These are phyloP conservation scores for Trididemnum clinides DNA, from an alignment of 23 tunicate genomes.

Conservation along the genomic window DNA sequence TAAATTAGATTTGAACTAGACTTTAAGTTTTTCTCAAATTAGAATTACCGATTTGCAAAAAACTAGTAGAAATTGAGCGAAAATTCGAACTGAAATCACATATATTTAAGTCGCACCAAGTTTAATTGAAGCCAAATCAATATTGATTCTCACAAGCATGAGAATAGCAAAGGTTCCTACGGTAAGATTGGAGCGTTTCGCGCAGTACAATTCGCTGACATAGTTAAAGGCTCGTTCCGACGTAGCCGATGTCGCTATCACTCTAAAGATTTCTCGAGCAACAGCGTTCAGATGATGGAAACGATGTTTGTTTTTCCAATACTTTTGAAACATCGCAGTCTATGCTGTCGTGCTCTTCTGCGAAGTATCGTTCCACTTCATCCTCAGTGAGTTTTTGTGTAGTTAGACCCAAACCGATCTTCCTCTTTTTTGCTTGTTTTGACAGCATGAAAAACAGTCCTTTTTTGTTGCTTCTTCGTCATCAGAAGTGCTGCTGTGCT, in stretches of 20 bases:
- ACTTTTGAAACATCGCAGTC: conserved; percentile 32
- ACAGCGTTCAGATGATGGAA: conserved; percentile 7
- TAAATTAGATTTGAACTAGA: too few relatives aligned
- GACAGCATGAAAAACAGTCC: neutral
- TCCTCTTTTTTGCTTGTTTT: neutral
- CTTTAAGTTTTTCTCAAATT: too few relatives aligned
- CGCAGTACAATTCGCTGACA: too few relatives aligned
- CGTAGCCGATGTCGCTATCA: conserved; percentile 50
- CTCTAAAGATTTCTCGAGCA: conserved; percentile 27
- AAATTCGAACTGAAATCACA: too few relatives aligned
- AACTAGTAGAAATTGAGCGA: too few relatives aligned
- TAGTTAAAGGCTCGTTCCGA: too few relatives aligned
- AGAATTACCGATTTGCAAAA: too few relatives aligned
- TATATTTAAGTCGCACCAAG: too few relatives aligned
- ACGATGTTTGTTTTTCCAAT: conserved; percentile 43
- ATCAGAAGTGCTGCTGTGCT: neutral
- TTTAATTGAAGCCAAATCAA: too few relatives aligned
- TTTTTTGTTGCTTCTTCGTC: neutral
- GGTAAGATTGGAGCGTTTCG: too few relatives aligned
- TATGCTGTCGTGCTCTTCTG: conserved; percentile 39
- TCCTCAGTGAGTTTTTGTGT: neutral
- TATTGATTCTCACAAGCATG: too few relatives aligned
- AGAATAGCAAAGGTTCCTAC: too few relatives aligned
- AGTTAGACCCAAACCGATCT: neutral
- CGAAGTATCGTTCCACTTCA: conserved; percentile 25